A percentile compares a stretch with the other conserved stretches of the same genome.
Conservation (phyloP, 2,888 invertebrate species). For the Prosopocoilus inquinatus region DNA sequence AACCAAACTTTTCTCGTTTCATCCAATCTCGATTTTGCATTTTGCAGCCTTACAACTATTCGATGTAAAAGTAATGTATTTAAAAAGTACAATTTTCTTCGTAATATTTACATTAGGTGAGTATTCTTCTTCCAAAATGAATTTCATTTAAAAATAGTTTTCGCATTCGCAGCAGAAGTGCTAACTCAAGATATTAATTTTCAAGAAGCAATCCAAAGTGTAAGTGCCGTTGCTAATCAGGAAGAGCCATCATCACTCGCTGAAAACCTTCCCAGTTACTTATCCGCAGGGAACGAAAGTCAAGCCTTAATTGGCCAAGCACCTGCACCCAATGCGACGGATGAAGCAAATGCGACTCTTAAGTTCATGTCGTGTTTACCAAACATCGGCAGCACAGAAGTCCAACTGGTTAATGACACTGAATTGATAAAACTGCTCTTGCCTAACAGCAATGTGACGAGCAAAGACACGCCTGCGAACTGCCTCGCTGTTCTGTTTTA, state of each 20-base stretch:
- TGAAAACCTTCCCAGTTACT: constrained; percentile 25
- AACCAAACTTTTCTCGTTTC: too few relatives aligned
- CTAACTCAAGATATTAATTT: constrained; percentile 1
- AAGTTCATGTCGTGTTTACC: constrained; percentile 44
- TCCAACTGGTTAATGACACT: constrained; percentile 71
- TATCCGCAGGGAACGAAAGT: constrained; percentile 1
- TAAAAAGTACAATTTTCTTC: background rate
- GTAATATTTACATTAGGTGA: background rate
- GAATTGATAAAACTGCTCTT: constrained; percentile 65
- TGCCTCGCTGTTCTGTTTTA: constrained; percentile 86
- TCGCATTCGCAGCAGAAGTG: background rate
- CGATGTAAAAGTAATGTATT: too few relatives aligned
- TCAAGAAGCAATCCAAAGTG: constrained; percentile 10
- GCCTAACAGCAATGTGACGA: constrained; percentile 63
- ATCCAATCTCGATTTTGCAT: too few relatives aligned
- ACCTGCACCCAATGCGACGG: constrained; percentile 25
- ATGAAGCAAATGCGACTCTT: constrained; percentile 30
- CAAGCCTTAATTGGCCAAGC: constrained; percentile 20
- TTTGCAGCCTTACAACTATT: too few relatives aligned
- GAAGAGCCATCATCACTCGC: background rate
- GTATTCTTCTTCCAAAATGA: background rate
- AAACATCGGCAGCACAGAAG: constrained; percentile 42
- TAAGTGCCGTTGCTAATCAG: constrained; percentile 9
- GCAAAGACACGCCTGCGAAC: constrained; percentile 60
- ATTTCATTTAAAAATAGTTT: background rate